These are phyloP conservation scores for Tachycineta bicolor DNA, from an alignment of 2,113 vertebrate genomes.

Conservation along the genomic window DNA sequence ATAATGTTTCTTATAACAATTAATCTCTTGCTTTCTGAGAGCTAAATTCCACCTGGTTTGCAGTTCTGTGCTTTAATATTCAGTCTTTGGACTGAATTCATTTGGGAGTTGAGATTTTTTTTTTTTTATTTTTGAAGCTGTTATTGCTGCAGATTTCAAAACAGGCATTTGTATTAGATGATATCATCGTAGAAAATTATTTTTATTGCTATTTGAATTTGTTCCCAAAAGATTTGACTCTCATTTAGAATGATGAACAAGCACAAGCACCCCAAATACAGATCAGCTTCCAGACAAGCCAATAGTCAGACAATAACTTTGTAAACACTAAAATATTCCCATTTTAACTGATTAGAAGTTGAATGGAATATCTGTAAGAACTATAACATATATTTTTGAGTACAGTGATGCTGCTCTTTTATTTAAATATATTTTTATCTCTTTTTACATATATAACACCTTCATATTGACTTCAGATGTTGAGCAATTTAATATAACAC, in stretches of 20 bases:
- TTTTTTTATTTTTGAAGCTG: neutral
- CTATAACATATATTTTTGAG: neutral
- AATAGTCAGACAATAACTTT: neutral
- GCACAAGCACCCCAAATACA: neutral
- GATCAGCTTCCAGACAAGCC: neutral
- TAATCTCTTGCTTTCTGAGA: neutral
- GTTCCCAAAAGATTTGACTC: neutral
- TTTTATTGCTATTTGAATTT: neutral
- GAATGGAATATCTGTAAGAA: neutral
- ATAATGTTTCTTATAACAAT: neutral
- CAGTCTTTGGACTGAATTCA: neutral
- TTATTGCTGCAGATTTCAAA: neutral
- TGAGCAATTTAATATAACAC: neutral
- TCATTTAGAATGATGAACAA: neutral
- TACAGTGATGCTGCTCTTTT: neutral
- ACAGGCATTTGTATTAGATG: neutral
- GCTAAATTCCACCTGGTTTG: neutral
- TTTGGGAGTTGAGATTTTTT: neutral
- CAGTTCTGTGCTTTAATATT: fast-evolving
- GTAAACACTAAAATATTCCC: neutral
- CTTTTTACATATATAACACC: neutral
- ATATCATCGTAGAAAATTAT: neutral
- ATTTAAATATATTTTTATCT: neutral
- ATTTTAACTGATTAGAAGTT: neutral
- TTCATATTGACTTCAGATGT: neutral